Base-by-base conservation (phyloP, 1,140 invertebrate genomes). In the Drosophila pectinifera region DNA sequence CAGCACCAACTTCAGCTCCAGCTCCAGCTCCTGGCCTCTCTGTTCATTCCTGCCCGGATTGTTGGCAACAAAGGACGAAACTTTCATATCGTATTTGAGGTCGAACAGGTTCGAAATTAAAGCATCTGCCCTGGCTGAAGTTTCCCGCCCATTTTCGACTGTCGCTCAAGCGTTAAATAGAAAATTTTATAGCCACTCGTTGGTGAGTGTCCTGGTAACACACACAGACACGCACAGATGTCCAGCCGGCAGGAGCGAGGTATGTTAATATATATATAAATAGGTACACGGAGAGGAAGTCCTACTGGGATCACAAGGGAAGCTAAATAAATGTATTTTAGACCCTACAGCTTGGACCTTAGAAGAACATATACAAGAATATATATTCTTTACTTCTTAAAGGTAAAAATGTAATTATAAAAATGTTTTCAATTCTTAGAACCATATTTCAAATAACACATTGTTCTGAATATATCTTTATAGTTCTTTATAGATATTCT, bases 121-220 rank as follows among this genome's bases (percentile, higher is more conserved):
- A 83, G 59, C 58, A 70, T 56, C 68, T 70, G 68, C 48, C 34
- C 62, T 36, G 49, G 4, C 20, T 43, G 45, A 42, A 53, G 43
- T 34, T 53, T 65, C 53, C 57, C 43, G 62, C 49, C 34, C 51
- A 39, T 48, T 57, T 56, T 59, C 42, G 48, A 58, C 22, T 70
- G 56, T 74, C 69, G 75, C 73, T 89, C 76, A 88, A 78, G 84
- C 84, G 80, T 88, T 88, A 88, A 88, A 88, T 88, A 88, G 84
- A 89, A 88, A 84, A 89, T 78, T 88, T 81, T 75, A 86, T 85
- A 59, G 81, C 67, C 69, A 53, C 49, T 83, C 36, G 28, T 39
- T 38, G 63, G 63, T 16, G 41, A 73, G 57, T 72, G 56, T 56
- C 67, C 63, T 75, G 80, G 84, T 57, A 83, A 86, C 82, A 73